These are phyloP conservation scores for Hyperopisus bebe DNA, from an alignment of 2,113 vertebrate species.

Conservation along the genomic window DNA sequence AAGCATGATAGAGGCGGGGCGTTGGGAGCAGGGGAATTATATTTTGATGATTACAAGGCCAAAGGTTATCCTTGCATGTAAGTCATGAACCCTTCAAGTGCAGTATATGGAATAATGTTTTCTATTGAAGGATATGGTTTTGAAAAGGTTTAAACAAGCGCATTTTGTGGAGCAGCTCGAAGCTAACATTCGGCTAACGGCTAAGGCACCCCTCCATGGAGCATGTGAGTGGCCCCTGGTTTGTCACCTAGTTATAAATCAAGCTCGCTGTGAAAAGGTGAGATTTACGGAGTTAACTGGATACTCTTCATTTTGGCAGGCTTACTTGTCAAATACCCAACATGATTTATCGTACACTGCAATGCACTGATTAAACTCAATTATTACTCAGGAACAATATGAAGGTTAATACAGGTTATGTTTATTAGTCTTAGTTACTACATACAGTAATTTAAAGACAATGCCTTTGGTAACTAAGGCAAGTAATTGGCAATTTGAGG, in stretches of 20 bases:
- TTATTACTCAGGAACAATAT: background rate
- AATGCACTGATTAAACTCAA: background rate
- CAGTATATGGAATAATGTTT: background rate
- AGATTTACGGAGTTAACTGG: background rate
- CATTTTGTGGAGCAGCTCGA: background rate
- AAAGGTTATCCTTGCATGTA: background rate
- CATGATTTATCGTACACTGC: background rate
- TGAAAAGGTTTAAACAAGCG: background rate
- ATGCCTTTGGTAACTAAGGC: background rate
- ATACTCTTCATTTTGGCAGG: background rate
- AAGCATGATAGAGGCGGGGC: background rate
- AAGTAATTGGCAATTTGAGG: background rate
- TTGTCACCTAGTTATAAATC: background rate
- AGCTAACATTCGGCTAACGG: background rate
- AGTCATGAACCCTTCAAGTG: background rate
- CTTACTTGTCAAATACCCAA: background rate
- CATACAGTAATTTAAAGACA: background rate
- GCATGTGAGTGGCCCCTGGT: background rate
- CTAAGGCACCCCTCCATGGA: background rate
- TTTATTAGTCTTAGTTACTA: background rate
- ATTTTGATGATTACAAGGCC: background rate
- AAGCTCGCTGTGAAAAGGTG: background rate
- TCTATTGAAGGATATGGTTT: background rate
- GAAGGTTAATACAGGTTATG: background rate
- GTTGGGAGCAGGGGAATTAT: background rate